These are phyloP conservation scores for Euthynnus affinis DNA, from an alignment of 2,797 vertebrate genomes.

Conservation along the genomic window DNA sequence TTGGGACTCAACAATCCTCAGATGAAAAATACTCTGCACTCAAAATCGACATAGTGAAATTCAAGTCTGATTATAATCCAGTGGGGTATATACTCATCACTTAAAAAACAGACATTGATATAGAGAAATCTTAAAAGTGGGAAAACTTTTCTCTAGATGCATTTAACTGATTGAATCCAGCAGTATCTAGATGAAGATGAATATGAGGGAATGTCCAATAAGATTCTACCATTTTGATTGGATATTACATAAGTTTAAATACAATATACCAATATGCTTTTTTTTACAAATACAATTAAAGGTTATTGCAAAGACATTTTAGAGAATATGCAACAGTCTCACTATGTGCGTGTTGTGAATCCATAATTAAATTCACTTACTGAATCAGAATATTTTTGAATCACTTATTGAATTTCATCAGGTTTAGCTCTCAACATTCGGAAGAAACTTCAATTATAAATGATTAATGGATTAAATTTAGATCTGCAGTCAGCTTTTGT, in stretches of 20 bases:
- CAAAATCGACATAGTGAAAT: constrained; percentile 71
- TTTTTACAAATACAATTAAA: not conserved
- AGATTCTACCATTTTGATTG: not conserved
- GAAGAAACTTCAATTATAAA: not conserved
- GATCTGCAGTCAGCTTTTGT: not conserved
- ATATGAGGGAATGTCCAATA: not conserved
- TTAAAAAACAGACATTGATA: constrained; percentile 44
- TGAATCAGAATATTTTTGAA: not conserved
- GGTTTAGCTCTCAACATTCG: not conserved
- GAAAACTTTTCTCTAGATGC: constrained; percentile 46
- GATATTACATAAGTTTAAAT: too few species aligned
- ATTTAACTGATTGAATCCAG: not conserved
- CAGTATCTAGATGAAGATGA: not conserved
- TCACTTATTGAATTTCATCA: not conserved
- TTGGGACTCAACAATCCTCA: constrained; percentile 61
- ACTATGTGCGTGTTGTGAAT: not conserved
- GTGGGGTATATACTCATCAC: constrained; percentile 50
- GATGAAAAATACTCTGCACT: constrained; percentile 52
- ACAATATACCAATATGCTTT: not conserved
- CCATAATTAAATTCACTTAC: not conserved
- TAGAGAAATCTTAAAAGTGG: constrained; percentile 42
- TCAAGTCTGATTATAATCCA: constrained; percentile 68
- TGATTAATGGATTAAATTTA: not conserved
- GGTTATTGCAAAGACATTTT: not conserved
- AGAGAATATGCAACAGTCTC: not conserved